Percentiles rank a stretch among this genome's conserved stretches.
phyloP scores from a whole-genome alignment of 2,113 vertebrate genomes.

The Vimba vimba region DNA sequence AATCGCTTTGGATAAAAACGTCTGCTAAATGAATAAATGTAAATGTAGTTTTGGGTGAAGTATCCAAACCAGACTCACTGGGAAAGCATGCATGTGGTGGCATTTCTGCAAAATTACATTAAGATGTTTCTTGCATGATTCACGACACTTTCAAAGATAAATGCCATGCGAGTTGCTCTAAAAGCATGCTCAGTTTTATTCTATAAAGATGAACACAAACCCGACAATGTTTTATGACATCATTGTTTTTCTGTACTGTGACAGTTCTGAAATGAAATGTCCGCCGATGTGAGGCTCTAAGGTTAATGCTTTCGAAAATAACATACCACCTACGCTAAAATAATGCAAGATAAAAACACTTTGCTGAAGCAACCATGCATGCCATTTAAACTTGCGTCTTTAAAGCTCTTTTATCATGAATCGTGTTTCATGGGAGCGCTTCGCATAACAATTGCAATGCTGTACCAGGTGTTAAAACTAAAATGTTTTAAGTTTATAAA shows the following conservation, averaged over 20 bases:
- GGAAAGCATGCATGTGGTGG: background rate
- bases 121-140: background rate
- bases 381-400: background rate
- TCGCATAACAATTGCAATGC: background rate
- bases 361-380: background rate
- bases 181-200: background rate
- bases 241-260: background rate
- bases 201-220: background rate
- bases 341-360: background rate
- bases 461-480: too few species aligned
- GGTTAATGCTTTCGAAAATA: slow-evolving; percentile 6
- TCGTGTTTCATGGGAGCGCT: background rate
- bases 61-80: background rate
- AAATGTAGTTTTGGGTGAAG: too few species aligned
- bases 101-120: background rate
- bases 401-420: background rate
- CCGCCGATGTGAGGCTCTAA: background rate
- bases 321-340: background rate
- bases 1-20: too few species aligned
- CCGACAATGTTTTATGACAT: background rate
- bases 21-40: too few species aligned
- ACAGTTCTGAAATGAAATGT: background rate
- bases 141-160: background rate
- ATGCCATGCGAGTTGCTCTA: background rate
- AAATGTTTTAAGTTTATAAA: background rate